Percentiles rank a stretch among this genome's conserved stretches.
Evolutionary conservation across 2,888 invertebrate species (phyloP).

Genomic region (Andrena trimmerana): DNA sequence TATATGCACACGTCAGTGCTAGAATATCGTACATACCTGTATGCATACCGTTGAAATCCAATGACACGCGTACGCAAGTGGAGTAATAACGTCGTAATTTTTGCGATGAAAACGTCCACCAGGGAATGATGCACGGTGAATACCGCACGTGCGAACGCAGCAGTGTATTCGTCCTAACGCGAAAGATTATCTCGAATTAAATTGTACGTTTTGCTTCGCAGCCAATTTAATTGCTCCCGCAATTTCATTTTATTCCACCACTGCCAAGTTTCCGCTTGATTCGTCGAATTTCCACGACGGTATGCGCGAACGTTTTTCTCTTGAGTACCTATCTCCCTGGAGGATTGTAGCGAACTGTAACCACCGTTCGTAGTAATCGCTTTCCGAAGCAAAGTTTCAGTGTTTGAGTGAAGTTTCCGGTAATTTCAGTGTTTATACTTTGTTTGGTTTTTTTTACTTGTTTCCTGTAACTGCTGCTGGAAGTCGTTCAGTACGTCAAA

Average conservation of each 20-base stretch:
- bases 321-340: no score
- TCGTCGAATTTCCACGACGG: neutral
- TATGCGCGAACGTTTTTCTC: neutral
- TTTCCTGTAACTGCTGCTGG: neutral
- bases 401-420: no score
- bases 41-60: neutral
- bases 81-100: constrained; percentile 8
- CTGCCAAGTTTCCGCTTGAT: neutral
- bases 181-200: constrained; percentile 41
- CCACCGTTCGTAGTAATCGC: neutral
- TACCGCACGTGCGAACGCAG: neutral
- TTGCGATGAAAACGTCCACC: constrained; percentile 7
- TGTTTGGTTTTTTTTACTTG: neutral
- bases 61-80: neutral
- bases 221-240: constrained; percentile 17
- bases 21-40: no score
- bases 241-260: neutral
- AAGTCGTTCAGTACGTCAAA: no score
- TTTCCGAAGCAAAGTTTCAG: neutral
- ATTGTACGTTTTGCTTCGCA: constrained; percentile 1
- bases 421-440: no score
- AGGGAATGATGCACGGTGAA: constrained; percentile 5
- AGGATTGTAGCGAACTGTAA: neutral
- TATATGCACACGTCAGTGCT: neutral
- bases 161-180: neutral